These are phyloP conservation scores for Crotophaga sulcirostris DNA, from an alignment of 2,113 vertebrate genomes.

Conservation along the genomic window DNA sequence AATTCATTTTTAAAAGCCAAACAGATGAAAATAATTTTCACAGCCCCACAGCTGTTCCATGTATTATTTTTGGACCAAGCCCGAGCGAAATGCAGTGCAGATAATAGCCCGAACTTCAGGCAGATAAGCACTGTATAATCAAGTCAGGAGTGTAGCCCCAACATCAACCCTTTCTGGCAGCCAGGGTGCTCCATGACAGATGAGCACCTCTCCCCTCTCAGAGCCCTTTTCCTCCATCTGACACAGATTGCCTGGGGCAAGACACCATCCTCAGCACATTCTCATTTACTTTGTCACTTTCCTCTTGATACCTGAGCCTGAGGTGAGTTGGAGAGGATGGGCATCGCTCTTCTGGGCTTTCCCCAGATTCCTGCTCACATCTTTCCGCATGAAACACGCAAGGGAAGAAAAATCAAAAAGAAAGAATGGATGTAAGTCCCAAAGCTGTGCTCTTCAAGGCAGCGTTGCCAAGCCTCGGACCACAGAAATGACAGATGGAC, in stretches of 20 bases:
- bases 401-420: neutral
- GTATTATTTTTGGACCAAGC: constrained; percentile 64
- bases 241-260: neutral
- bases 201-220: neutral
- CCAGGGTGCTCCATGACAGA: accelerated
- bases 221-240: neutral
- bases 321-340: neutral
- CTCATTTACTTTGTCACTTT: neutral
- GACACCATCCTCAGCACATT: accelerated
- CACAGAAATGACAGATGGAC: constrained; percentile 57
- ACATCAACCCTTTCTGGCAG: neutral
- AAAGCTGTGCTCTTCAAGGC: neutral
- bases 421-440: neutral
- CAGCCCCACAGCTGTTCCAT: constrained; percentile 70
- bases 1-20: constrained; percentile 76
- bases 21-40: constrained; percentile 82
- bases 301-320: neutral
- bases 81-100: constrained; percentile 21
- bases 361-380: neutral
- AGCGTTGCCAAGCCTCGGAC: constrained; percentile 4
- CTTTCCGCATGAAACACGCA: accelerated
- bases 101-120: neutral
- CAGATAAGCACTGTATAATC: neutral
- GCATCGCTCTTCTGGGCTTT: accelerated
- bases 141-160: neutral